Evolutionary conservation across 2,888 invertebrate species (phyloP).

Genomic region (Melanchra persicariae): DNA sequence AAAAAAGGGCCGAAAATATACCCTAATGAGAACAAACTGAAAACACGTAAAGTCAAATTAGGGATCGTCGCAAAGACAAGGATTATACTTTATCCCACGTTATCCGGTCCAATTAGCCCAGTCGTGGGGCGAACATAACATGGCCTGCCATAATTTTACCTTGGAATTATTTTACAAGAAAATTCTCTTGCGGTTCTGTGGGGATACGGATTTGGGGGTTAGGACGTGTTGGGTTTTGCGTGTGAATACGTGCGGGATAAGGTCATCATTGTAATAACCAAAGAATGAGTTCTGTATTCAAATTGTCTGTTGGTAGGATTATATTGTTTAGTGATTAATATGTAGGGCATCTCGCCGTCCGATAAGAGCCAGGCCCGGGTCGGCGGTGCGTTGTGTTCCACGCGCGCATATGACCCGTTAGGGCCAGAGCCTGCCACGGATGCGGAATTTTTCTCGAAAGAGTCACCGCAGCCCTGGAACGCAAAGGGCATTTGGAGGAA

Average conservation of each 20-base stretch:
- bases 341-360: too few species aligned
- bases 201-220: background rate
- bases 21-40: constrained; percentile 44
- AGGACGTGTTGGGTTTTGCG: background rate
- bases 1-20: constrained; percentile 7
- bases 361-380: too few species aligned
- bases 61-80: constrained; percentile 26
- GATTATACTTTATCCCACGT: constrained; percentile 50
- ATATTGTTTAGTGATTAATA: too few species aligned
- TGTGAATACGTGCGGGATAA: background rate
- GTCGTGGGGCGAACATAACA: constrained; percentile 18
- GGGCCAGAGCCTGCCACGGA: too few species aligned
- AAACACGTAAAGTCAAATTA: constrained; percentile 49
- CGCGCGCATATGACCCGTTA: too few species aligned
- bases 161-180: constrained; percentile 40
- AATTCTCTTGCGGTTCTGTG: constrained; percentile 21
- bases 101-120: constrained; percentile 52
- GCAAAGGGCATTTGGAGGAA: too few species aligned
- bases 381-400: too few species aligned
- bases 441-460: too few species aligned
- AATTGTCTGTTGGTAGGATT: background rate
- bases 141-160: constrained; percentile 20
- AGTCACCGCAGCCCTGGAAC: too few species aligned
- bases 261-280: background rate
- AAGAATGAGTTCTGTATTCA: background rate